phyloP scores from a whole-genome alignment of 2,113 vertebrate genomes.

The Psittacara wagleri region DNA sequence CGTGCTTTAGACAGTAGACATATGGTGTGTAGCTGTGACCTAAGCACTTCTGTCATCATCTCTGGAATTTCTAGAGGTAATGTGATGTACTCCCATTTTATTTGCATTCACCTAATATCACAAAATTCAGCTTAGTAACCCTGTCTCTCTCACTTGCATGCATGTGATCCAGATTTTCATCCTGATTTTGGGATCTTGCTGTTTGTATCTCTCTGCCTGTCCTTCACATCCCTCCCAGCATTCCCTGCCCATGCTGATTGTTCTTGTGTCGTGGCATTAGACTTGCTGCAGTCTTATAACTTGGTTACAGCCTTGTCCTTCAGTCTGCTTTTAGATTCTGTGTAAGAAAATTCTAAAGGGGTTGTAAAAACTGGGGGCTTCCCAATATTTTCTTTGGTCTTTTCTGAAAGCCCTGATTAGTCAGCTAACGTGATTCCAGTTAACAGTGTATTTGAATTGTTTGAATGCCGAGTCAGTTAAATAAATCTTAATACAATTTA shows the following conservation, averaged over 20 bases:
- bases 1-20: background rate
- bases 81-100: background rate
- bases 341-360: background rate
- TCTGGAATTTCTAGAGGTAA: background rate
- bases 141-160: background rate
- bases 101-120: background rate
- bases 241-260: background rate
- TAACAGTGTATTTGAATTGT: background rate
- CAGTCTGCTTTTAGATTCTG: background rate
- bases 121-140: background rate
- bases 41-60: background rate
- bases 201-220: background rate
- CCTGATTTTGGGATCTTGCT: background rate
- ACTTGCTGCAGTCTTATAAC: background rate
- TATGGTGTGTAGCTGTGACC: background rate
- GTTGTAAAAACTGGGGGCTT: background rate
- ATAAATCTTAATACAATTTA: conserved; percentile 50
- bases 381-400: background rate
- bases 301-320: background rate
- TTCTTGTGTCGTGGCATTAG: fast-evolving
- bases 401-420: background rate
- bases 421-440: background rate
- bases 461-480: conserved; percentile 13
- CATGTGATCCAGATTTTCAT: background rate
- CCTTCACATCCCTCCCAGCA: background rate